Evolutionary conservation across 2,888 invertebrate genomes (phyloP), one percentile per base, ranked within the genome.

Genomic region (Harpagoxenus sublaevis): DNA sequence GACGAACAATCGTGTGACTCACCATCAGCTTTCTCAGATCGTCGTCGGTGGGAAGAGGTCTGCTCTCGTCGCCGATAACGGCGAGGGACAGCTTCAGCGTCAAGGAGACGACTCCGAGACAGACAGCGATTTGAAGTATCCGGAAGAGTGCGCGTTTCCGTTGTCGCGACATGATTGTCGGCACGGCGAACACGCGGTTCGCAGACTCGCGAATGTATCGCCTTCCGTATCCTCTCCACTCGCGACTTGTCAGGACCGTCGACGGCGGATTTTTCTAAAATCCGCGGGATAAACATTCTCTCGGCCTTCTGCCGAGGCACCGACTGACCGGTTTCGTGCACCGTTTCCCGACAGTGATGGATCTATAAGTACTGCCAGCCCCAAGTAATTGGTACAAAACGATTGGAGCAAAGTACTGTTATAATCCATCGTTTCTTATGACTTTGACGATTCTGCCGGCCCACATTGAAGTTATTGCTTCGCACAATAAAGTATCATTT

Each of bases 241-340:
- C 15, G 39, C 23, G n/a, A 23, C 28, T 66, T 28, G 28, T 15
- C 31, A 73, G 6, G 39, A 57, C 8, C 18, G 23, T 45, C 12
- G 23, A 68, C 28, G 15, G n/a, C 8, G 0, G 39, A 48, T 62
- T 84, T 86, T 71, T 84, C 63, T 60, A 63, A 63, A 82, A 57
- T 45, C 60, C 68, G n/a, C 18, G 18, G 51, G 4, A 55, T 55
- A 82, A 87, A 83, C 66, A 86, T 85, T 84, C 87, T 83, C 79
- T 77, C 63, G 60, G 68, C 35, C 55, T 83, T 82, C 78, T 53
- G 18, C 63, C 81, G 28, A 79, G 83, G 39, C 84, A 83, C 65
- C 81, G 87, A 89, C 90, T 89, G 88, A 91, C 88, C 86, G 87
- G 91, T 90, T 91, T 85, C 85, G 63, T 84, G 77, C 73, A 74